These are phyloP conservation scores for Macrotus californicus DNA, from an alignment of 2,113 vertebrate species.

Conservation along the genomic window DNA sequence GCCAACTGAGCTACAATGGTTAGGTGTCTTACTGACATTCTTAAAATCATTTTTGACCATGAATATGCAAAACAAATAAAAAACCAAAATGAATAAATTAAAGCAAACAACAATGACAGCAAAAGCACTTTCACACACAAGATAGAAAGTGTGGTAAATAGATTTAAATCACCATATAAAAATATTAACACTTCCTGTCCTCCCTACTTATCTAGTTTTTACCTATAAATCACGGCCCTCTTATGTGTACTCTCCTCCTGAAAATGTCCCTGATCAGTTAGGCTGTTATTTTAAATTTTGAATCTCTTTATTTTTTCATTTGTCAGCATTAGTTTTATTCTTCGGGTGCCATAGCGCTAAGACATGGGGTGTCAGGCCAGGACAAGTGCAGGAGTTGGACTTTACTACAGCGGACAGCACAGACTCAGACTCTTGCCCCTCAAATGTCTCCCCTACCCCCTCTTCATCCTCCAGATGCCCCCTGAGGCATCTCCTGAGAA, in stretches of 20 bases:
- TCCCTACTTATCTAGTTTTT: neutral
- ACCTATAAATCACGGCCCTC: neutral
- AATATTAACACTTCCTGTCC: neutral
- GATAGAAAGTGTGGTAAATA: neutral
- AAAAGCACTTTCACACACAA: neutral
- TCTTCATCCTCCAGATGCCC: neutral
- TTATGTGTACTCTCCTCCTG: neutral
- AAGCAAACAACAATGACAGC: neutral
- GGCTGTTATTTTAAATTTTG: neutral
- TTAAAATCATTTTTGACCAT: neutral
- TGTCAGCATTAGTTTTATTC: neutral
- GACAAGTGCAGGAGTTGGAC: too few relatives aligned
- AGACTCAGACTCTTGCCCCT: neutral
- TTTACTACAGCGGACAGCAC: neutral
- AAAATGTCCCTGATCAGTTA: neutral
- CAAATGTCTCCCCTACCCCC: rapidly evolving
- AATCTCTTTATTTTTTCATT: neutral
- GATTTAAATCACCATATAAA: neutral
- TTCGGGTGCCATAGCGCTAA: neutral
- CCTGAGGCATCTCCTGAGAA: neutral
- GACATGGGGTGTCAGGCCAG: rapidly evolving
- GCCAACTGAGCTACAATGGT: too few relatives aligned
- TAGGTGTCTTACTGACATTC: neutral
- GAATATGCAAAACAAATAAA: neutral
- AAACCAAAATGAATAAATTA: neutral